Conservation (phyloP, 92 coral and sea anemone species). For the Virgularia gustaviana region DNA sequence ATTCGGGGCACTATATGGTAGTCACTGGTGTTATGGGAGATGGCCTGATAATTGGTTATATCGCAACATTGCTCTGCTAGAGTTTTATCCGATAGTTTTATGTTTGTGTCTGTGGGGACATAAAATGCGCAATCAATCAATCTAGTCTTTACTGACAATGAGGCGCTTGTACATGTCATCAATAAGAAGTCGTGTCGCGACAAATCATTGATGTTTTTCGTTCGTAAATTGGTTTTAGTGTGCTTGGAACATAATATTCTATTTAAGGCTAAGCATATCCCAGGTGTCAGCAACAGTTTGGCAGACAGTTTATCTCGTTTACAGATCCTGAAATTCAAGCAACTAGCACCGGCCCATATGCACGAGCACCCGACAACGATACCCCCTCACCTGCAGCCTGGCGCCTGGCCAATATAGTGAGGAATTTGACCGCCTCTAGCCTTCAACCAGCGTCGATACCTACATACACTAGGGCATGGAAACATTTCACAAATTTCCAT, state of each 20-base stretch:
- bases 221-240: slow-evolving; percentile 40
- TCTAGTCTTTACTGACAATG: slow-evolving; percentile 42
- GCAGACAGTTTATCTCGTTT: slow-evolving; percentile 56
- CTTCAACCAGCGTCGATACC: slow-evolving; percentile 59
- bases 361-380: slow-evolving; percentile 42
- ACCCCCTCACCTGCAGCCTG: slow-evolving; percentile 49
- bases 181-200: slow-evolving; percentile 18
- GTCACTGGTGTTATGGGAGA: slow-evolving; percentile 43
- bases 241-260: slow-evolving; percentile 45
- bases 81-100: slow-evolving; percentile 35
- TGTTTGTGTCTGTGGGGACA: slow-evolving; percentile 21
- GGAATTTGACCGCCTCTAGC: slow-evolving; percentile 43
- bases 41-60: slow-evolving; percentile 42
- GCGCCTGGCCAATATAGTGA: slow-evolving; percentile 42
- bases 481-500: slow-evolving; percentile 28
- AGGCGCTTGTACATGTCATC: slow-evolving; percentile 17
- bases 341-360: slow-evolving; percentile 52
- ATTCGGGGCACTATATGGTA: slow-evolving; percentile 46
- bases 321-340: slow-evolving; percentile 50
- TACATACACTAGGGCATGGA: slow-evolving; percentile 61
- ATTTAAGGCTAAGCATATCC: slow-evolving; percentile 50
- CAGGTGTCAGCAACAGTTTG: slow-evolving; percentile 20
- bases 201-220: slow-evolving; percentile 42
- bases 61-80: slow-evolving; percentile 34
- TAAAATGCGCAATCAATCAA: not conserved